These are phyloP conservation scores for Peromyscus leucopus DNA, from an alignment of 2,113 vertebrate species.

Conservation along the genomic window DNA sequence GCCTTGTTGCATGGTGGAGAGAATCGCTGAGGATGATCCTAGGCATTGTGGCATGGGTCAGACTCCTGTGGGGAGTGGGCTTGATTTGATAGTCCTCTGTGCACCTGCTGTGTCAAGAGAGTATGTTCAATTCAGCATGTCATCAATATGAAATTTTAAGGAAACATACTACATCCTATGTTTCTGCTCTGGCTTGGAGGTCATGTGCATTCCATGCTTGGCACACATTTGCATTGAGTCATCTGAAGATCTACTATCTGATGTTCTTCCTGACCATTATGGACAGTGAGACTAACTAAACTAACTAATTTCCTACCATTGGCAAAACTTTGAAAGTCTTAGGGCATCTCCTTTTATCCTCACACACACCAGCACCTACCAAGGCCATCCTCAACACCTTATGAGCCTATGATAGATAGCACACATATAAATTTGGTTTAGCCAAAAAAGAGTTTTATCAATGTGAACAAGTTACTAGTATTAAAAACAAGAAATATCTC, in stretches of 20 bases:
- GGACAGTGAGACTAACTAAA: background rate
- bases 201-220: background rate
- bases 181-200: background rate
- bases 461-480: background rate
- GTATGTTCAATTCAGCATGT: no score
- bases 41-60: no score
- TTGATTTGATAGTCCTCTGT: background rate
- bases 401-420: background rate
- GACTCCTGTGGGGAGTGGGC: background rate
- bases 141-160: background rate
- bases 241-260: background rate
- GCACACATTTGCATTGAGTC: background rate
- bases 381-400: background rate
- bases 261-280: background rate
- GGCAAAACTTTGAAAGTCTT: background rate
- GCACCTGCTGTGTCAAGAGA: background rate
- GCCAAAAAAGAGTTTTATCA: background rate
- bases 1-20: background rate
- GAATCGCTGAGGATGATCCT: background rate
- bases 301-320: background rate
- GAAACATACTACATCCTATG: background rate
- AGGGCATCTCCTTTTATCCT: background rate
- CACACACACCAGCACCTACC: background rate
- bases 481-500: background rate
- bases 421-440: background rate